Conservation (phyloP, 2,888 invertebrate species). For the Drosophila anomalata region DNA sequence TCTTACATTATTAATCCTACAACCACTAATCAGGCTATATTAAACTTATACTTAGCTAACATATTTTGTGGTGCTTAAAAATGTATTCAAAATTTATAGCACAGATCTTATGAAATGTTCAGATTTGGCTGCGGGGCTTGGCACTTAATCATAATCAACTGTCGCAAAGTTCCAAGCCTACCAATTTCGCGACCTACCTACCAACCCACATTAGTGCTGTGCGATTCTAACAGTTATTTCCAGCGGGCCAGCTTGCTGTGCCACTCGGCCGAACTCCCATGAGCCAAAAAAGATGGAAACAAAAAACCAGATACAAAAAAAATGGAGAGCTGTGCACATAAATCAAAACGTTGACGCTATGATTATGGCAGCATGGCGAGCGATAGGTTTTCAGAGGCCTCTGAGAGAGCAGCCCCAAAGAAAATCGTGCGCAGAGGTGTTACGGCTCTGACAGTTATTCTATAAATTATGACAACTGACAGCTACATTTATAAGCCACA, state of each 20-base stretch:
- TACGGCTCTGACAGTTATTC: conserved; percentile 76
- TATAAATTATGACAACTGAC: conserved; percentile 80
- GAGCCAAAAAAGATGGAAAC: conserved; percentile 53
- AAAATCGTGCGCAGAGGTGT: conserved; percentile 78
- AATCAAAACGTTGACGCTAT: conserved; percentile 78
- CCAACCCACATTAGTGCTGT: conserved; percentile 45
- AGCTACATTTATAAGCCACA: conserved; percentile 78
- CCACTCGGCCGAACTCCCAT: conserved; percentile 47
- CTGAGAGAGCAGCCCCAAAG: conserved; percentile 27
- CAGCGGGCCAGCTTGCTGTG: conserved; percentile 36
- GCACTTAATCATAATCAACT: conserved; percentile 80
- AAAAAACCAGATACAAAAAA: conserved; percentile 35
- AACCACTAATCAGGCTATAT: neutral
- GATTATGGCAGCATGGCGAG: conserved; percentile 63
- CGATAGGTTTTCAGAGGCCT: conserved; percentile 35
- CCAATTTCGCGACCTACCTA: conserved; percentile 43
- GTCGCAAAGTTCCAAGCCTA: conserved; percentile 67
- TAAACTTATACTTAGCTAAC: neutral
- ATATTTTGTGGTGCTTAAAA: conserved; percentile 22
- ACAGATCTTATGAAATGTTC: conserved; percentile 67
- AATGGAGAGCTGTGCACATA: conserved; percentile 67
- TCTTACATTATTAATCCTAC: neutral
- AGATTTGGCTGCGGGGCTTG: conserved; percentile 58
- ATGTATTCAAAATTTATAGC: conserved; percentile 65
- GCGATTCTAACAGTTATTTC: conserved; percentile 53